phyloP scores from a whole-genome alignment of 2,113 vertebrate genomes.

The Actinemys pallida region DNA sequence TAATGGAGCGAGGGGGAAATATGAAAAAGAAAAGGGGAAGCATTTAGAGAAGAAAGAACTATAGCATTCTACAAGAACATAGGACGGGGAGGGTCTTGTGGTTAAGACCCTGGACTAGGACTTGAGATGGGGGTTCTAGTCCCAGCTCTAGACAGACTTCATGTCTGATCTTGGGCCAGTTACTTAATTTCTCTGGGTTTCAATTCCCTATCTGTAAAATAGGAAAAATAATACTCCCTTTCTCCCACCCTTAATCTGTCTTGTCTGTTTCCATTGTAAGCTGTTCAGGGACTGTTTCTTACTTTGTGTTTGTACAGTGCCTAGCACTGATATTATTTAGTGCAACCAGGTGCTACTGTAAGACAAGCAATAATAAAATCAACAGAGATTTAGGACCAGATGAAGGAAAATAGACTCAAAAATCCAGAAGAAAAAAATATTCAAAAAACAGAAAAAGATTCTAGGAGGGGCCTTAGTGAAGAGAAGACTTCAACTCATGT shows the following conservation, averaged over 20 bases:
- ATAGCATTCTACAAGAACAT: constrained; percentile 51
- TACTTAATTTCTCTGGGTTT: constrained; percentile 47
- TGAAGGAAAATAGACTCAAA: neutral
- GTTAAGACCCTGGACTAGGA: neutral
- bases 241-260: neutral
- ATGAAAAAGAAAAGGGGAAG: constrained; percentile 30
- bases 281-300: neutral
- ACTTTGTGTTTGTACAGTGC: neutral
- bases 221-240: constrained; percentile 42
- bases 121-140: constrained; percentile 1
- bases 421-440: neutral
- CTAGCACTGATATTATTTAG: neutral
- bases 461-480: neutral
- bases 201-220: constrained; percentile 32
- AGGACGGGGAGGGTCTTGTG: constrained; percentile 50
- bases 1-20: constrained; percentile 41
- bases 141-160: constrained; percentile 44
- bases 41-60: neutral
- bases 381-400: neutral
- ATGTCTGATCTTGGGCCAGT: constrained; percentile 53
- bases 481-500: no score
- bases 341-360: neutral
- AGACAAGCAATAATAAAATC: constrained; percentile 20
- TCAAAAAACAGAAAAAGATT: neutral
- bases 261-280: constrained; percentile 12